A percentile compares a stretch with the other conserved stretches of the same genome.
Evolutionary conservation across 2,888 invertebrate genomes (phyloP).

Genomic region (Leptopilina drosophilae): DNA sequence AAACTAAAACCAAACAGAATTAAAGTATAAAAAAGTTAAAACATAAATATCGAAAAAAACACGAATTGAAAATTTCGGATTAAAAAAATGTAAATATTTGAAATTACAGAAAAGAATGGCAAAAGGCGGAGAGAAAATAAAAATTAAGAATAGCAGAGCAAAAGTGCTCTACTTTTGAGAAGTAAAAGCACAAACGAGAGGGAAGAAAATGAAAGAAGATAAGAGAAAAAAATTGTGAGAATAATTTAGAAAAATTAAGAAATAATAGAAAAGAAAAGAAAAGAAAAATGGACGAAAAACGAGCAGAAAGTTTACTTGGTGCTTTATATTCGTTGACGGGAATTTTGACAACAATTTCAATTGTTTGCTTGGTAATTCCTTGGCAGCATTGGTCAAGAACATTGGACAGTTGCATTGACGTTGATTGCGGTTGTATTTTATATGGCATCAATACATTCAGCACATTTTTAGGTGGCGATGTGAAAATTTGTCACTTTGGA

Average conservation of each 20-base stretch:
- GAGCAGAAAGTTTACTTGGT: slow-evolving; percentile 64
- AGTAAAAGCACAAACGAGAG: not conserved
- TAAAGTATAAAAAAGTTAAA: too few species aligned
- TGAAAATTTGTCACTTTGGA: slow-evolving; percentile 73
- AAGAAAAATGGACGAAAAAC: slow-evolving; percentile 62
- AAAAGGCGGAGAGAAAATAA: not conserved
- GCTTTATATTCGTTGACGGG: slow-evolving; percentile 63
- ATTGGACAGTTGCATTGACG: slow-evolving; percentile 69
- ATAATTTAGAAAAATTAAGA: not conserved
- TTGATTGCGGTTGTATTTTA: slow-evolving; percentile 76
- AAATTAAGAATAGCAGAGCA: not conserved
- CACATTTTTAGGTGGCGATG: slow-evolving; percentile 74
- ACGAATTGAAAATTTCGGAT: not conserved
- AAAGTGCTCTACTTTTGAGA: not conserved
- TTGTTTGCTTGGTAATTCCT: slow-evolving; percentile 64
- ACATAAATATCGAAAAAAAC: too few species aligned
- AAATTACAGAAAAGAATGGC: not conserved
- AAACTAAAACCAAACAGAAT: too few species aligned
- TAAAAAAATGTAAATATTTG: too few species aligned
- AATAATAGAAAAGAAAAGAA: not conserved
- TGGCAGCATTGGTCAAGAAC: slow-evolving; percentile 76
- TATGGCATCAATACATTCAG: slow-evolving; percentile 72
- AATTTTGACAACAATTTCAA: slow-evolving; percentile 64
- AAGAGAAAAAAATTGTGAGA: not conserved
- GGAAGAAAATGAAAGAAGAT: not conserved